These are phyloP conservation scores for Zaprionus inermis DNA, from an alignment of 1,140 invertebrate genomes.

Conservation along the genomic window DNA sequence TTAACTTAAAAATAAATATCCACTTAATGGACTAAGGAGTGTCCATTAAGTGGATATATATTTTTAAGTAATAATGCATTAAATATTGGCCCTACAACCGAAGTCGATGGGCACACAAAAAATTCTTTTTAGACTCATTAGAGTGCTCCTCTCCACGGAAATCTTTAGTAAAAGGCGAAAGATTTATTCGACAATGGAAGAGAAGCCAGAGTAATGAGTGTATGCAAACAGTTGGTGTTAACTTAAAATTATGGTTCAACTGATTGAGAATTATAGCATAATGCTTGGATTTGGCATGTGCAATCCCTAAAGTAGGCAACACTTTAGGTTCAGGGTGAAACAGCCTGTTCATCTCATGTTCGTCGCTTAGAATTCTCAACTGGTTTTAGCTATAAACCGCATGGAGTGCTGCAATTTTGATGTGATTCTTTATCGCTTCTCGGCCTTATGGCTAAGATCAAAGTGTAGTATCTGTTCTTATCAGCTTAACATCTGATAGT, in stretches of 20 bases:
- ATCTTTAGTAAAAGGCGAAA: conserved; percentile 57
- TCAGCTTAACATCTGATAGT: conserved; percentile 89
- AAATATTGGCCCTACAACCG: not conserved
- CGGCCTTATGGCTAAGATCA: not conserved
- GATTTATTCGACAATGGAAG: conserved; percentile 51
- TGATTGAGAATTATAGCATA: not conserved
- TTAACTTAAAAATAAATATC: no score
- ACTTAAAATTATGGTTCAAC: not conserved
- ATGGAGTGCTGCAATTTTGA: not conserved
- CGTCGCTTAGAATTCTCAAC: not conserved
- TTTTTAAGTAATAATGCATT: not conserved
- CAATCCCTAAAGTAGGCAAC: not conserved
- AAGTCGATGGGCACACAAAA: conserved; percentile 2
- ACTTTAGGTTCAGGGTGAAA: no score
- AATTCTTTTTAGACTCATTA: conserved; percentile 56
- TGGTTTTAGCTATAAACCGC: not conserved
- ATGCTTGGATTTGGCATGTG: not conserved
- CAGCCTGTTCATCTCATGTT: no score
- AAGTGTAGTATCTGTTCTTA: conserved; percentile 79
- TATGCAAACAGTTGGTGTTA: not conserved
- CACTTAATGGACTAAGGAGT: no score
- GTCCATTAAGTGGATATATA: no score
- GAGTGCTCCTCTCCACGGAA: conserved; percentile 58
- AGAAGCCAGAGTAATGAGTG: conserved; percentile 33
- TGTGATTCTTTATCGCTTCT: not conserved